Conservation (phyloP, 1,140 invertebrate species). For the Drusus annulatus region DNA sequence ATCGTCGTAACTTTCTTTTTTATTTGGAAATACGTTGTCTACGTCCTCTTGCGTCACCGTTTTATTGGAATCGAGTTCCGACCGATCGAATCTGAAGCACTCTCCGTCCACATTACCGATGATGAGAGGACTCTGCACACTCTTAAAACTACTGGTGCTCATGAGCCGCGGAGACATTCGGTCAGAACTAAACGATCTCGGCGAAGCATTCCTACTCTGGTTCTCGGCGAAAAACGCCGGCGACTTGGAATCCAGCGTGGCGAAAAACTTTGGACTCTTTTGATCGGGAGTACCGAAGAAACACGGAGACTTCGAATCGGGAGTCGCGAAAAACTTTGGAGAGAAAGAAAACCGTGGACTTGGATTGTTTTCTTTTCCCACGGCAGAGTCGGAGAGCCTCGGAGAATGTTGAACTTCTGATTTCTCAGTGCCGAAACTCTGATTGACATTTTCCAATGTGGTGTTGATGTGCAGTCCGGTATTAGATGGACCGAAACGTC, state of each 20-base stretch:
- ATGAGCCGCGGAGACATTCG: constrained; percentile 65
- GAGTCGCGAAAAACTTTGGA: constrained; percentile 67
- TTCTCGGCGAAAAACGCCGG: constrained; percentile 65
- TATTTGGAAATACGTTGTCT: constrained; percentile 33
- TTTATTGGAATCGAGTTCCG: constrained; percentile 19
- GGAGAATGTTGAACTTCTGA: constrained; percentile 68
- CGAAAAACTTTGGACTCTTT: constrained; percentile 67
- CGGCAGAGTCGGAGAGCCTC: constrained; percentile 61
- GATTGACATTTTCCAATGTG: constrained; percentile 61
- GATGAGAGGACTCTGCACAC: constrained; percentile 47
- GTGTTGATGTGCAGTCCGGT: constrained; percentile 66
- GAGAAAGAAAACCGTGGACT: constrained; percentile 68
- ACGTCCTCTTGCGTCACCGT: constrained; percentile 16
- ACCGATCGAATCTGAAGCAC: constrained; percentile 45
- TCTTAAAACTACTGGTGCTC: constrained; percentile 58
- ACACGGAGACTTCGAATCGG: constrained; percentile 66
- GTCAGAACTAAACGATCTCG: constrained; percentile 59
- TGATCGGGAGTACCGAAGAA: constrained; percentile 69
- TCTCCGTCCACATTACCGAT: constrained; percentile 39
- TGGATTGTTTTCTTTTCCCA: constrained; percentile 65
- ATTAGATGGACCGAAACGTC: constrained; percentile 66
- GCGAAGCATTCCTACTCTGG: constrained; percentile 63
- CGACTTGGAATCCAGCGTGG: constrained; percentile 66
- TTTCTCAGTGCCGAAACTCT: constrained; percentile 63
- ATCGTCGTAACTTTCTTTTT: background rate